Evolutionary conservation across 2,113 vertebrate species (phyloP), one percentile per base, ranked within the genome.

Genomic region (Ploceus nigricollis): DNA sequence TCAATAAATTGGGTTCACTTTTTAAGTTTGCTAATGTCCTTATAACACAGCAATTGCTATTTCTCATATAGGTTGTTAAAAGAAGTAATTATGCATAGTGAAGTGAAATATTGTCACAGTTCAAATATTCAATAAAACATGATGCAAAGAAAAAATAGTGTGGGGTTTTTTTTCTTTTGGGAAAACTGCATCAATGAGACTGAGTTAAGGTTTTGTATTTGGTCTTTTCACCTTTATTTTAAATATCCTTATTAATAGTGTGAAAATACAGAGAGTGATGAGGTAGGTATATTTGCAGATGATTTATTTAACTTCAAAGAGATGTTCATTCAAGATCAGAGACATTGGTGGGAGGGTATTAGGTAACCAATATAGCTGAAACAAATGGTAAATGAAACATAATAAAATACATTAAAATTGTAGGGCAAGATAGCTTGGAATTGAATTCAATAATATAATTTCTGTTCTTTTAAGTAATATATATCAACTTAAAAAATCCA

Each of bases 341-440:
- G 51, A 58, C 71, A 63, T 27, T 25, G 13, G 9, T 15, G 8
- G 8, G 23, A 19, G 2, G 1, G 0, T 7, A 31, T 64, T 39
- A 66, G 53, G 9, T 47, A 47, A 47, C 23, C 35, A 71, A 54
- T 27, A 10, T 6, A 88, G 21, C 8, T 39, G 47, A 87, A 93
- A 75, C 1, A 57, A 90, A 40, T 40, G 8, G 19, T 48, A 44
- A 75, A 90, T 45, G 6, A 70, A 88, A 58, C 12, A 33, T 25
- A 56, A 44, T 31, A 45, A 2, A 70, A 14, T 40, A 37, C 6
- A 48, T 51, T 44, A 11, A 68, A 60, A 51, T 18, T 44, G 6
- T 42, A 33, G 27, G 9, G 3, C 31, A 87, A 90, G 76, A 72
- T 31, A 60, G 3, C 9, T 71, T 75, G 19, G 21, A 54, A 15